Evolutionary conservation across 2,797 vertebrate species (phyloP).

Genomic region (Lateolabrax maculatus): DNA sequence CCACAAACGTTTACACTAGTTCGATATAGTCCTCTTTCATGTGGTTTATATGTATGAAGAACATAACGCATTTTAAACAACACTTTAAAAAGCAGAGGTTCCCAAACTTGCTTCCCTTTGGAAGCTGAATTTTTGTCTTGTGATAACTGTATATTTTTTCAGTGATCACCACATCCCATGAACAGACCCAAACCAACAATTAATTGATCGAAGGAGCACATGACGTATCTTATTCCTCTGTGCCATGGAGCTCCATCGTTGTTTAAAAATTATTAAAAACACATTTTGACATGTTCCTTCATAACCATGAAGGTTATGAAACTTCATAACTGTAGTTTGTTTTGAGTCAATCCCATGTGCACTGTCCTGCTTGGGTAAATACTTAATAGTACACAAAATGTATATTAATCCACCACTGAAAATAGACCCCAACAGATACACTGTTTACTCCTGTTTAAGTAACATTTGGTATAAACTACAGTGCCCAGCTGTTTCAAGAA

Average conservation of each 20-base stretch:
- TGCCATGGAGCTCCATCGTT: not conserved
- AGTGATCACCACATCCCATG: not conserved
- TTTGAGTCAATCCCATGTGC: not conserved
- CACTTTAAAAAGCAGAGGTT: not conserved
- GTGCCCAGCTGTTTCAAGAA: not conserved
- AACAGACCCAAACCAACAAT: not conserved
- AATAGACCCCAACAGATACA: not conserved
- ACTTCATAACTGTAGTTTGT: not conserved
- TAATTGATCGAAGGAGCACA: not conserved
- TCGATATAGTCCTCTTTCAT: not conserved
- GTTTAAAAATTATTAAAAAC: not conserved
- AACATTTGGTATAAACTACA: not conserved
- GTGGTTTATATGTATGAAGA: not conserved
- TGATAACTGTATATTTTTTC: not conserved
- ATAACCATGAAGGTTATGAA: not conserved
- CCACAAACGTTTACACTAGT: conserved; percentile 10
- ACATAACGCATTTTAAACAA: not conserved
- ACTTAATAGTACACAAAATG: not conserved
- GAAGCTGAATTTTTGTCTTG: not conserved
- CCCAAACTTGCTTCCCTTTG: not conserved
- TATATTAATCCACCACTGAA: not conserved
- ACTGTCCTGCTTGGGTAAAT: not conserved
- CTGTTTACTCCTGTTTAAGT: not conserved
- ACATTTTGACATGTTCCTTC: not conserved
- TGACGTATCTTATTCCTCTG: not conserved